Evolutionary conservation across 2,797 vertebrate species (phyloP), one percentile per base, ranked within the genome.

Genomic region (Phataginus tricuspis): DNA sequence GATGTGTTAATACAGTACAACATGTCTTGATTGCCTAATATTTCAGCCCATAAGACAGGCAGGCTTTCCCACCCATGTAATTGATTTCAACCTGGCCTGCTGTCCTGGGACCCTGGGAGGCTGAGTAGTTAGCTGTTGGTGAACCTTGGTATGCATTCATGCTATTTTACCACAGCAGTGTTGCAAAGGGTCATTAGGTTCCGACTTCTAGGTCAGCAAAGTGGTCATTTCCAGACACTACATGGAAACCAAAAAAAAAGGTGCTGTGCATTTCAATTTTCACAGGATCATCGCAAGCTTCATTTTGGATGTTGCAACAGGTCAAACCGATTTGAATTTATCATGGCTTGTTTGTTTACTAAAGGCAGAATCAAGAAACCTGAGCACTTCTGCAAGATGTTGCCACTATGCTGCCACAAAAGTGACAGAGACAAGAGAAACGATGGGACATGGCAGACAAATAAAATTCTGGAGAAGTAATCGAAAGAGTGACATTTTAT

Each of bases 371-470:
- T 27, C 49, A 27, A 55, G 63, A 82, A 97, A 39, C 42, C 34
- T 0, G 2, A 49, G 63, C 96, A 90, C 14, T 66, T 51, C 72
- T 2, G 0, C 75, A 51, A 86, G 82, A 51, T 92, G 31, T 72
- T 55, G 21, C 68, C 23, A 75, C 27, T 37, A 37, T 6, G 37
- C 6, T 23, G 29, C 1, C 59, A 72, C n/a, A 21, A 91, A 93
- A 96, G 83, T 80, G 31, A 94, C 61, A 98, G 98, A 99, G 98
- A 98, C 95, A 96, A 98, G 86, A 84, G 51, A 87, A 94, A 86
- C 96, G 97, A 98, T 98, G 91, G 97, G 90, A 92, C 87, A 96
- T 98, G 98, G 98, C 98, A 98, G 98, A 98, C 10, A 87, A 97
- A 95, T 74, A 96, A 97, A 98, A 98, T 98, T 97, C 93, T 72